Evolutionary conservation across 2,113 vertebrate genomes (phyloP).

Genomic region (Tupaia chinensis): DNA sequence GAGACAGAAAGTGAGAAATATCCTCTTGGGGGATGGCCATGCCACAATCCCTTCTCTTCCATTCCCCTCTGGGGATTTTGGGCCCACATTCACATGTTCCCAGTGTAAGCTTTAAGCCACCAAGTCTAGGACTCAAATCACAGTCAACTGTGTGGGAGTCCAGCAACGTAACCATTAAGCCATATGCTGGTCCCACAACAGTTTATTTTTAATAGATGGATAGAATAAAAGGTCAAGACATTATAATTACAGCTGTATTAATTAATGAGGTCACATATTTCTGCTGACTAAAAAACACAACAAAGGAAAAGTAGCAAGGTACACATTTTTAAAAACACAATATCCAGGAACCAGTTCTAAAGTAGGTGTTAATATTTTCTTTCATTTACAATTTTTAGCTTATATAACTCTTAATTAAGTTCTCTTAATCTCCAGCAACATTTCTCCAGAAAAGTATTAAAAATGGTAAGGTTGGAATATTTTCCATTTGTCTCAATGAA

Average conservation of each 20-base stretch:
- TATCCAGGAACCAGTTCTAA: constrained; percentile 11
- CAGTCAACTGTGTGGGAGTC: too few relatives aligned
- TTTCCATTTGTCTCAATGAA: constrained; percentile 67
- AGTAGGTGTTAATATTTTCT: not conserved
- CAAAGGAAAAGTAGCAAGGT: not conserved
- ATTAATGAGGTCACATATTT: not conserved
- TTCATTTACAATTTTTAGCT: constrained; percentile 39
- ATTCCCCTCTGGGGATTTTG: too few relatives aligned
- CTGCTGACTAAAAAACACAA: not conserved
- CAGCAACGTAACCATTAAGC: too few relatives aligned
- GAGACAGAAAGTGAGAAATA: too few relatives aligned
- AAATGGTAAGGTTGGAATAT: constrained; percentile 67
- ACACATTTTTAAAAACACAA: not conserved
- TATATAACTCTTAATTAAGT: constrained; percentile 75
- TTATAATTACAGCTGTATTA: not conserved
- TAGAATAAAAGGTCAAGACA: constrained; percentile 33
- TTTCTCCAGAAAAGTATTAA: constrained; percentile 64
- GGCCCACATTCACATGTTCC: too few relatives aligned
- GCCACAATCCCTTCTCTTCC: too few relatives aligned
- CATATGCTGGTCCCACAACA: not conserved
- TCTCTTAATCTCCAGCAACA: not conserved
- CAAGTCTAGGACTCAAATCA: too few relatives aligned
- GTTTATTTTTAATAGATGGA: not conserved
- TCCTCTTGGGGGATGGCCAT: too few relatives aligned
- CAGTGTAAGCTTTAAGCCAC: too few relatives aligned